Evolutionary conservation across 2,888 invertebrate species (phyloP).

Genomic region (Mythimna loreyi): DNA sequence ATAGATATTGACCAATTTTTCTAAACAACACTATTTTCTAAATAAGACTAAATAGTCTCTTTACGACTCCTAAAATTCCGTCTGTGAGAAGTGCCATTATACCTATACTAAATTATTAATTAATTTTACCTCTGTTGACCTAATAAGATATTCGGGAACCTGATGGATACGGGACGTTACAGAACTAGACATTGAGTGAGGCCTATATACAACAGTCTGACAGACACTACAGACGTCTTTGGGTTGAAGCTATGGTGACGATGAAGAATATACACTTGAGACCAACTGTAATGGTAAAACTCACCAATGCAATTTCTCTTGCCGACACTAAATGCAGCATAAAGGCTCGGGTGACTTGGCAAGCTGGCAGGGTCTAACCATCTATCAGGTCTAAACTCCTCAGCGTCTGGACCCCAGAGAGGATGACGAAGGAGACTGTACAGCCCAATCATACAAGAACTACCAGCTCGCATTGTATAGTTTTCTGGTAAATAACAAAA

Average conservation of each 20-base stretch:
- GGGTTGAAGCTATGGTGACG: too few species aligned
- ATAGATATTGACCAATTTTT: too few species aligned
- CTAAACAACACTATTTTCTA: not conserved
- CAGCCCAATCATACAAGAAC: constrained; percentile 68
- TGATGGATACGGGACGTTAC: too few species aligned
- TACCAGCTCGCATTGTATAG: constrained; percentile 69
- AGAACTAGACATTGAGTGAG: too few species aligned
- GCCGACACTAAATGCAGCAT: constrained; percentile 74
- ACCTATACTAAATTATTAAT: too few species aligned
- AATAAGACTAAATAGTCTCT: not conserved
- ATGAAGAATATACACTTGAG: too few species aligned
- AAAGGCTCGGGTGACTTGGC: constrained; percentile 70
- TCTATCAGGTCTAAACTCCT: constrained; percentile 75
- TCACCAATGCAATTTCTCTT: constrained; percentile 76
- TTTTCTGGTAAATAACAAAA: constrained; percentile 23
- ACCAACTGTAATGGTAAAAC: not conserved
- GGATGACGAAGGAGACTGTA: constrained; percentile 73
- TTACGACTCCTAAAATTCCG: not conserved
- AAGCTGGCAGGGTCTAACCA: constrained; percentile 72
- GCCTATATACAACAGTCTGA: too few species aligned
- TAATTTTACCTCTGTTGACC: too few species aligned
- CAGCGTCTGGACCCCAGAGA: constrained; percentile 73
- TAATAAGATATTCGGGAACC: too few species aligned
- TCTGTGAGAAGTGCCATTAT: not conserved
- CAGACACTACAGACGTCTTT: too few species aligned